Conservation (phyloP, 2,888 invertebrate genomes). For the Eupeodes latifasciatus region DNA sequence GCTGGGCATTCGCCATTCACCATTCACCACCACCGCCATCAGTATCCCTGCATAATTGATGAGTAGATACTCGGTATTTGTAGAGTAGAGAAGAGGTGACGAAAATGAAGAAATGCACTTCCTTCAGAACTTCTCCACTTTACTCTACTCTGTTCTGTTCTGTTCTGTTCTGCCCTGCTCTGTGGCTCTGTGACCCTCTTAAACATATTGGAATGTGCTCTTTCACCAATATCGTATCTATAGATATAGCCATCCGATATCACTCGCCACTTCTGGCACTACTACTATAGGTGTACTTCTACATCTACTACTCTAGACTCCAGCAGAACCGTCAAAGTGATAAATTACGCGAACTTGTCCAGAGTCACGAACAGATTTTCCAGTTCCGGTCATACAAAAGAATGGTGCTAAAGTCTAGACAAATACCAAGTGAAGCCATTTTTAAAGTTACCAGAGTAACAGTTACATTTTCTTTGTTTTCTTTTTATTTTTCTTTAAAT, state of each 20-base stretch:
- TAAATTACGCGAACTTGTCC: constrained; percentile 73
- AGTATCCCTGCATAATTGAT: constrained; percentile 69
- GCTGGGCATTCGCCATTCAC: constrained; percentile 10
- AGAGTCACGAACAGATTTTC: constrained; percentile 66
- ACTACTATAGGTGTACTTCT: neutral
- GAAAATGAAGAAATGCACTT: constrained; percentile 46
- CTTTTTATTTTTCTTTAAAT: constrained; percentile 16
- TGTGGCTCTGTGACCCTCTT: constrained; percentile 64
- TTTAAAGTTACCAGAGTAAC: constrained; percentile 65
- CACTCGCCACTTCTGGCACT: neutral
- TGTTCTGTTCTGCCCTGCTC: neutral
- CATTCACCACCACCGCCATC: neutral
- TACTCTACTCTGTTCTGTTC: neutral
- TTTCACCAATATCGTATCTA: constrained; percentile 21
- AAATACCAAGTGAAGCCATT: constrained; percentile 3
- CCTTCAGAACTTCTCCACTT: constrained; percentile 27
- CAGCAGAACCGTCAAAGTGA: constrained; percentile 68
- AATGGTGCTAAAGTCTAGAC: constrained; percentile 16
- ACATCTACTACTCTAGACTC: neutral
- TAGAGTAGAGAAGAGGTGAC: constrained; percentile 30
- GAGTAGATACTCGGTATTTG: constrained; percentile 24
- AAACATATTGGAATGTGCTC: constrained; percentile 69
- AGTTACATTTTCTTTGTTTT: constrained; percentile 29
- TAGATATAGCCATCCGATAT: neutral
- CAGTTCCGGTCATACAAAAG: constrained; percentile 35